Percentiles rank a stretch among this genome's conserved stretches.
Evolutionary conservation across 2,888 invertebrate species (phyloP).

Genomic region (Cremastinae sp.): DNA sequence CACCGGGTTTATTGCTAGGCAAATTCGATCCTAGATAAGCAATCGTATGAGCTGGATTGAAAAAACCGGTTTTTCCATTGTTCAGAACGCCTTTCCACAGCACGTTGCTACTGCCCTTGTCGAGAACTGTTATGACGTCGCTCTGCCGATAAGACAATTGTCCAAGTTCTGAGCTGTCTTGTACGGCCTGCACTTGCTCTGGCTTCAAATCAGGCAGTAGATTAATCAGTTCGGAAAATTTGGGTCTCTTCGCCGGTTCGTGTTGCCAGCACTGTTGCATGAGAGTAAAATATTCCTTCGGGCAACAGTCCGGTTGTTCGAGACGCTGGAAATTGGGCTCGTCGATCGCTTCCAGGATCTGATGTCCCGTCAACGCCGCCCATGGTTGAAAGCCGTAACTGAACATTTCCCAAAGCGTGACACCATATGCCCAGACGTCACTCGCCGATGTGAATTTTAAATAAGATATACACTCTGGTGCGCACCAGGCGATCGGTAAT

Average conservation of each 20-base stretch:
- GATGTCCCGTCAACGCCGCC: slow-evolving; percentile 96
- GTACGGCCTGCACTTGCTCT: slow-evolving; percentile 94
- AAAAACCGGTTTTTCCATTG: slow-evolving; percentile 95
- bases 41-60: slow-evolving; percentile 94
- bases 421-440: slow-evolving; percentile 99
- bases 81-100: slow-evolving; percentile 95
- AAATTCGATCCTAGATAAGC: slow-evolving; percentile 91
- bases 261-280: slow-evolving; percentile 99
- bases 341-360: slow-evolving; percentile 97
- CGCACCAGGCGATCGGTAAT: slow-evolving; percentile 99
- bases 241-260: slow-evolving; percentile 92
- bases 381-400: slow-evolving; percentile 99
- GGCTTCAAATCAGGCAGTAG: slow-evolving; percentile 93
- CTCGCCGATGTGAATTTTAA: slow-evolving; percentile 97
- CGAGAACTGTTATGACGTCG: slow-evolving; percentile 95
- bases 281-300: slow-evolving; percentile 93
- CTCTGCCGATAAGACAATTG: slow-evolving; percentile 92
- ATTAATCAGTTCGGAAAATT: slow-evolving; percentile 91
- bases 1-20: slow-evolving; percentile 83
- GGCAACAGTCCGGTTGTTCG: slow-evolving; percentile 96
- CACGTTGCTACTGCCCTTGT: slow-evolving; percentile 84
- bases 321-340: slow-evolving; percentile 93
- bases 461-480: slow-evolving; percentile 98
- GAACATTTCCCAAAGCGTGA: slow-evolving; percentile 99
- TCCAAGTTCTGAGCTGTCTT: slow-evolving; percentile 84